Evolutionary conservation across 2,113 vertebrate species (phyloP).

Genomic region (Oxygymnocypris stewartii): DNA sequence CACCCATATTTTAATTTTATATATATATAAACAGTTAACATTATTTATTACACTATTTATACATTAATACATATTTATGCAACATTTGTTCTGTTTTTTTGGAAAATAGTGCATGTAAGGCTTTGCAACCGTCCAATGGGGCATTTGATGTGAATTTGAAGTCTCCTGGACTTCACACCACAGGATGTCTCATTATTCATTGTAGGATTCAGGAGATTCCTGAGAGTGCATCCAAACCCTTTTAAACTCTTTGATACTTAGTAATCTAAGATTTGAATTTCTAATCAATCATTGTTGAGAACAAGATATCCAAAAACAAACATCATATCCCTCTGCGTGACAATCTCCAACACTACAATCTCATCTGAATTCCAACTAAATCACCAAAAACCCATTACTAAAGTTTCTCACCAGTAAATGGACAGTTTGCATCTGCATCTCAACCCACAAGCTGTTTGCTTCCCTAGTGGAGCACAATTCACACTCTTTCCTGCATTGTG

Average conservation of each 20-base stretch:
- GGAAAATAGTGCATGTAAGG: background rate
- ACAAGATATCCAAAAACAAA: background rate
- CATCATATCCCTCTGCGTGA: background rate
- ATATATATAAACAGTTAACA: too few species aligned
- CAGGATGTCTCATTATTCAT: conserved; percentile 3
- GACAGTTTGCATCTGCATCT: conserved; percentile 16
- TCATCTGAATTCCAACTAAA: background rate
- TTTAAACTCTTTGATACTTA: conserved; percentile 10
- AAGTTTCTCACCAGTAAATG: conserved; percentile 12
- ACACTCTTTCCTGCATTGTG: conserved; percentile 20
- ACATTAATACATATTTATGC: background rate
- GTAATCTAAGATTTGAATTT: conserved; percentile 23
- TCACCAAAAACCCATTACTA: background rate
- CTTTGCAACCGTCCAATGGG: too few species aligned
- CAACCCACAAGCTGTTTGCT: conserved; percentile 31
- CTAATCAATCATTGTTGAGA: background rate
- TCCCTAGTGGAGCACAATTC: conserved; percentile 21
- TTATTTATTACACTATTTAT: too few species aligned
- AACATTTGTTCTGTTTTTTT: background rate
- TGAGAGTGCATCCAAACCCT: background rate
- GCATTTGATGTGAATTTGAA: background rate
- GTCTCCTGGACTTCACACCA: background rate
- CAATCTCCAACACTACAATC: background rate
- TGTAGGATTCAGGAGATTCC: background rate
- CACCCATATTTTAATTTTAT: too few species aligned